phyloP scores from a whole-genome alignment of 2,888 invertebrate species.

The Melieria picta region DNA sequence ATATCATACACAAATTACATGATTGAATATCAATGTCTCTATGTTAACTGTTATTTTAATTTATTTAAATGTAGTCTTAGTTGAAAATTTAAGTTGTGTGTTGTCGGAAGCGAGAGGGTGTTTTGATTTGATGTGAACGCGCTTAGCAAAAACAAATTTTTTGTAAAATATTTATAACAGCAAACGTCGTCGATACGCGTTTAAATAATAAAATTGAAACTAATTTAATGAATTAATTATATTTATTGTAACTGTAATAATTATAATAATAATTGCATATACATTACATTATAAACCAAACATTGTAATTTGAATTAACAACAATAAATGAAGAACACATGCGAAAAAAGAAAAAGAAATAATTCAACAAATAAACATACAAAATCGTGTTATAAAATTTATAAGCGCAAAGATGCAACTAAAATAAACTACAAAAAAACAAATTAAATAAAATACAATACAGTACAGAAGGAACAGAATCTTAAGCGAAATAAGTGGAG shows the following conservation, averaged over 20 bases:
- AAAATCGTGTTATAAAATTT: conserved; percentile 36
- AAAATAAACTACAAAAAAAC: conserved; percentile 6
- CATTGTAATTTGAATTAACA: neutral
- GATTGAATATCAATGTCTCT: no score
- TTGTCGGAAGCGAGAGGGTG: no score
- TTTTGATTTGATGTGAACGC: no score
- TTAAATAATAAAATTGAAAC: conserved; percentile 28
- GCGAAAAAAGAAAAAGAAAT: neutral
- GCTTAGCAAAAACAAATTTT: no score
- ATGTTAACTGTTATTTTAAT: no score
- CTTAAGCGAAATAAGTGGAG: conserved; percentile 12
- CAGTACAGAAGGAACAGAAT: conserved; percentile 5
- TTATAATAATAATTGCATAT: conserved; percentile 24
- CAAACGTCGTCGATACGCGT: no score
- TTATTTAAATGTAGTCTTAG: no score
- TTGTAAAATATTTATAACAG: no score
- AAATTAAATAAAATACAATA: conserved; percentile 4
- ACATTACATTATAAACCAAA: conserved; percentile 24
- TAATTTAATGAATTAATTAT: conserved; percentile 32
- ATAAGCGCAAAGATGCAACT: conserved; percentile 39
- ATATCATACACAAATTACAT: no score
- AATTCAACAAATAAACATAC: conserved; percentile 2
- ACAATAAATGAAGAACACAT: neutral
- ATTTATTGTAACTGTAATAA: conserved; percentile 28
- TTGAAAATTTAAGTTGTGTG: no score